A percentile compares a stretch with the other conserved stretches of the same genome.
phyloP scores from a whole-genome alignment of 2,797 vertebrate species.

The Helicolenus hilgendorfi region DNA sequence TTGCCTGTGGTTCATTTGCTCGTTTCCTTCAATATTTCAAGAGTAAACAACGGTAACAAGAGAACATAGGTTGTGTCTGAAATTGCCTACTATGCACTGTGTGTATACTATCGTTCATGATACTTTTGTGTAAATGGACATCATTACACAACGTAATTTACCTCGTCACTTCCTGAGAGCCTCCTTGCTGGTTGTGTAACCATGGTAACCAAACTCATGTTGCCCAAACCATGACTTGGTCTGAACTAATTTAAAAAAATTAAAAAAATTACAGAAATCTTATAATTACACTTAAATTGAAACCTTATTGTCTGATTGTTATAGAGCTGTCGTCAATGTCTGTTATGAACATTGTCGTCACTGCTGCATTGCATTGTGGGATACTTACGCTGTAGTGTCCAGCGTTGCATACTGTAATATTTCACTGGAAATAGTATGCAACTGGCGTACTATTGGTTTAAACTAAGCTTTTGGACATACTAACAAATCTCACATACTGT shows the following conservation, averaged over 20 bases:
- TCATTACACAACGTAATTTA: too few species aligned
- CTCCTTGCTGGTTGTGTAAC: too few species aligned
- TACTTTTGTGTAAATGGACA: too few species aligned
- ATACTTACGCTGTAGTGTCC: not conserved
- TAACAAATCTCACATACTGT: not conserved
- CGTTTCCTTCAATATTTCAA: not conserved
- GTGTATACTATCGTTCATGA: rapidly evolving
- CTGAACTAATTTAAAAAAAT: too few species aligned
- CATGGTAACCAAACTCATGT: too few species aligned
- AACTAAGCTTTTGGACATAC: not conserved
- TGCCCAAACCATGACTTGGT: too few species aligned
- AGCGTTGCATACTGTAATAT: not conserved
- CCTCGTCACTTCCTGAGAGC: too few species aligned
- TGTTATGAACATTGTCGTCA: not conserved
- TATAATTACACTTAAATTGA: too few species aligned
- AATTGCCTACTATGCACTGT: not conserved
- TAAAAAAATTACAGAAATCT: too few species aligned
- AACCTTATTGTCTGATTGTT: not conserved
- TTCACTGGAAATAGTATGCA: not conserved
- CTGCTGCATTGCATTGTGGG: not conserved
- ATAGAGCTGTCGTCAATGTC: not conserved
- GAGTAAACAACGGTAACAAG: not conserved
- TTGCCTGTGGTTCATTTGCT: not conserved
- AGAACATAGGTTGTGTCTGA: too few species aligned
- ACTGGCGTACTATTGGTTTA: not conserved